Conservation (phyloP, 1,140 invertebrate genomes). For the Halesus radiatus region DNA sequence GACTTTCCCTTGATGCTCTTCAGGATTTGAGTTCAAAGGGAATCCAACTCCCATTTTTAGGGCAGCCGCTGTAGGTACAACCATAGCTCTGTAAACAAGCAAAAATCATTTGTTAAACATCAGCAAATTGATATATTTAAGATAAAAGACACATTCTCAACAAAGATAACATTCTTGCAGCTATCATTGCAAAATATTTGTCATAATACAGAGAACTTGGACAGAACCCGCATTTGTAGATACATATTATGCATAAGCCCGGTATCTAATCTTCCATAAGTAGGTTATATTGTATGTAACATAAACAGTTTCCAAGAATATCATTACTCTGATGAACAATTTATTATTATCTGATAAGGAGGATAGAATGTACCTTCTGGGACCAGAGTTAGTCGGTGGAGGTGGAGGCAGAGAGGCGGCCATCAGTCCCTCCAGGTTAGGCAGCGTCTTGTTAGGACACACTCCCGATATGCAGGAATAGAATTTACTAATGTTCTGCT, state of each 20-base stretch:
- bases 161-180: no score
- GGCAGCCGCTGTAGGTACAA: slow-evolving; percentile 83
- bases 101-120: no score
- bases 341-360: slow-evolving; percentile 57
- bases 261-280: no score
- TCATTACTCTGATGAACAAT: slow-evolving; percentile 59
- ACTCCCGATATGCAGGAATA: slow-evolving; percentile 73
- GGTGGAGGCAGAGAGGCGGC: slow-evolving; percentile 37
- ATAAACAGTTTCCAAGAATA: no score
- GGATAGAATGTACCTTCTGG: slow-evolving; percentile 40
- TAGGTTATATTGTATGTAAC: no score
- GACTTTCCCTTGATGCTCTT: slow-evolving; percentile 73
- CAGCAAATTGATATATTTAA: no score
- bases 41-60: slow-evolving; percentile 87
- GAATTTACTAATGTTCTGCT: slow-evolving; percentile 71
- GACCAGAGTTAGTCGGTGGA: slow-evolving; percentile 21
- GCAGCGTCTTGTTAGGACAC: slow-evolving; percentile 72
- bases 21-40: slow-evolving; percentile 77
- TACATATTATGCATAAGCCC: no score
- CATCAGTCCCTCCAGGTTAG: slow-evolving; percentile 68
- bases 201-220: no score
- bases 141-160: no score
- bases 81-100: slow-evolving; percentile 68
- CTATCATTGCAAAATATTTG: no score
- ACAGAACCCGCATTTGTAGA: no score